Conservation (phyloP, 2,797 vertebrate species). For the Epinephelus coioides region DNA sequence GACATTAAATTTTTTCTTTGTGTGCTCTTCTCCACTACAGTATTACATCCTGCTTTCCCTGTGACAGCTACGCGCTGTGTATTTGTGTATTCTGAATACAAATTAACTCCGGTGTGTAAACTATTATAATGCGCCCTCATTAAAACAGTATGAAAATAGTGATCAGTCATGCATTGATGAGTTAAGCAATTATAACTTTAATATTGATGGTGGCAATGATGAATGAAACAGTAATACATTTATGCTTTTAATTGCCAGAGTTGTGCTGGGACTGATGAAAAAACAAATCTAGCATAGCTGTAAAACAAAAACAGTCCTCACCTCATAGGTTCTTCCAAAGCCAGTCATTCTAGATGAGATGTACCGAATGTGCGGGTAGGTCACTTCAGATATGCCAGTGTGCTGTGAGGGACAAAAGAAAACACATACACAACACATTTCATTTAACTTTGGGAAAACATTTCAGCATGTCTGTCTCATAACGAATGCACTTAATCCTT, state of each 20-base stretch:
- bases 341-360: constrained; percentile 99
- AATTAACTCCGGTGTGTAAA: not conserved
- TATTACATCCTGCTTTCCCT: not conserved
- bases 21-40: not conserved
- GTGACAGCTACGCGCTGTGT: not conserved
- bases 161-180: constrained; percentile 4
- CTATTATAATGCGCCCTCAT: not conserved
- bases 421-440: constrained; percentile 14
- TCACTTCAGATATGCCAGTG: constrained; percentile 89
- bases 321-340: constrained; percentile 96
- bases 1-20: not conserved
- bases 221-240: constrained; percentile 2
- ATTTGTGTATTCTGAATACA: constrained; percentile 5
- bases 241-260: not conserved
- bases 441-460: constrained; percentile 10
- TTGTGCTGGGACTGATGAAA: not conserved
- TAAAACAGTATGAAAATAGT: not conserved
- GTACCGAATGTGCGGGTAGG: constrained; percentile 99
- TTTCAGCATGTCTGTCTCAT: not conserved
- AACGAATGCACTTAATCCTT: not conserved
- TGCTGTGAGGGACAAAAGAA: constrained; percentile 74
- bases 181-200: not conserved
- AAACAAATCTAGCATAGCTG: not conserved
- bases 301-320: constrained; percentile 65
- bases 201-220: constrained; percentile 1